Evolutionary conservation across 2,113 vertebrate genomes (phyloP), one percentile per base, ranked within the genome.

Genomic region (Strix aluco): DNA sequence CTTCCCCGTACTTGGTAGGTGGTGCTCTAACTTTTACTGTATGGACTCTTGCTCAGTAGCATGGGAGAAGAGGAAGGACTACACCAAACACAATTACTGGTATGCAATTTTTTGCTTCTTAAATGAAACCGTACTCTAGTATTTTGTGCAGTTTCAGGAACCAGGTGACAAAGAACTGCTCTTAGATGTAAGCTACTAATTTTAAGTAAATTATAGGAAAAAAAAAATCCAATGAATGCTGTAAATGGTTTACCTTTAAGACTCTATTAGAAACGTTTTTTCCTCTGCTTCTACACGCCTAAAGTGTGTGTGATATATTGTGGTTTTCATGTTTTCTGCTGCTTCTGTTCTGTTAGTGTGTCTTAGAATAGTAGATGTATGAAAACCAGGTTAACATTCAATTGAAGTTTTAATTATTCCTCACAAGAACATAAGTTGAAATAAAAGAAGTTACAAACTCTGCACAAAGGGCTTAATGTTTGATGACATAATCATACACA

Each of bases 51-150:
- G 97, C 91, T 98, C 96, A 90, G 72, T 91, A 97, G 97, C 91
- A 98, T 98, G 97, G 97, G 96, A 95, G 97, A 98, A 97, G 97
- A 98, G 90, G 97, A 97, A 96, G 97, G 96, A 97, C 70, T 96
- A 36, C 97, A 93, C 74, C 96, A 97, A 75, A 81, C 97, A 18
- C 97, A 93, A 27, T 90, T 98, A 94, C 85, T 97, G 97, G 97
- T 98, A 96, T 5, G 96, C 95, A 40, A 66, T 57, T 59, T 80
- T 67, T 34, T 86, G 27, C 12, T 88, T 63, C 30, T 57, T 83
- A 71, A 75, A 38, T 58, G 42, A 75, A 94, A 90, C 15, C 0
- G 0, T 71, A 49, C 67, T 42, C 34, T 47, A 38, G 10, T 78
- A 15, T 61, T 86, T 77, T 61, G 25, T 72, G 70, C 40, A 67